Conservation (phyloP, 1,140 invertebrate species). For the Aphelenchoides fujianensis region DNA sequence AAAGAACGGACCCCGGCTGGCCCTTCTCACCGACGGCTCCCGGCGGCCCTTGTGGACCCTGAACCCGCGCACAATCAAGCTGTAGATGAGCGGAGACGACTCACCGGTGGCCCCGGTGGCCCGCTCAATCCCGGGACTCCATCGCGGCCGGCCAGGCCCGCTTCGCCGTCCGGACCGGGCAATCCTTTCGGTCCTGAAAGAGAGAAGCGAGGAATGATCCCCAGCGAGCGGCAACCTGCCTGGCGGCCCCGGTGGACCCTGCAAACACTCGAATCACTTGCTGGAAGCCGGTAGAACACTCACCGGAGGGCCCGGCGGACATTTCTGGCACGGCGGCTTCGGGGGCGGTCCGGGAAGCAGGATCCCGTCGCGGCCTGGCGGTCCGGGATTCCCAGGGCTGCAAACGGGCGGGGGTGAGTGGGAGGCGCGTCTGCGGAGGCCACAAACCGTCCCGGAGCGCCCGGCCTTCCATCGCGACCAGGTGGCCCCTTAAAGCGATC, state of each 20-base stretch:
- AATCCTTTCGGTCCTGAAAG: conserved; percentile 46
- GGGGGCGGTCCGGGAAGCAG: conserved; percentile 60
- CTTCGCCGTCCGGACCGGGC: conserved; percentile 58
- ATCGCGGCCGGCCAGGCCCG: conserved; percentile 56
- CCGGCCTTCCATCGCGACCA: conserved; percentile 58
- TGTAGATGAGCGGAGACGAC: no score
- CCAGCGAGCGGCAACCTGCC: neutral
- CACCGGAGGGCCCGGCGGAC: conserved; percentile 49
- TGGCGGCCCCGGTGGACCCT: conserved; percentile 54
- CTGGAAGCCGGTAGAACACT: neutral
- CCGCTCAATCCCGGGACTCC: conserved; percentile 57
- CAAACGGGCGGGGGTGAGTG: conserved; percentile 27
- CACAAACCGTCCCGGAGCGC: conserved; percentile 29
- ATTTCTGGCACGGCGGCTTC: conserved; percentile 62
- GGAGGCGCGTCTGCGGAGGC: neutral
- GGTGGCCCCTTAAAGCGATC: conserved; percentile 49
- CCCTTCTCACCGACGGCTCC: conserved; percentile 59
- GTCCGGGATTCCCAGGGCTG: conserved; percentile 60
- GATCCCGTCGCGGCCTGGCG: conserved; percentile 56
- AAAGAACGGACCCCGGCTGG: conserved; percentile 40
- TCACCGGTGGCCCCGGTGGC: conserved; percentile 52
- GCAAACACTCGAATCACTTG: neutral
- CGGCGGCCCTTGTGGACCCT: conserved; percentile 60
- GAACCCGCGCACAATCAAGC: no score
- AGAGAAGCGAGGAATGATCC: neutral